Evolutionary conservation across 1,140 invertebrate genomes (phyloP).

Genomic region (Hermetia illucens): DNA sequence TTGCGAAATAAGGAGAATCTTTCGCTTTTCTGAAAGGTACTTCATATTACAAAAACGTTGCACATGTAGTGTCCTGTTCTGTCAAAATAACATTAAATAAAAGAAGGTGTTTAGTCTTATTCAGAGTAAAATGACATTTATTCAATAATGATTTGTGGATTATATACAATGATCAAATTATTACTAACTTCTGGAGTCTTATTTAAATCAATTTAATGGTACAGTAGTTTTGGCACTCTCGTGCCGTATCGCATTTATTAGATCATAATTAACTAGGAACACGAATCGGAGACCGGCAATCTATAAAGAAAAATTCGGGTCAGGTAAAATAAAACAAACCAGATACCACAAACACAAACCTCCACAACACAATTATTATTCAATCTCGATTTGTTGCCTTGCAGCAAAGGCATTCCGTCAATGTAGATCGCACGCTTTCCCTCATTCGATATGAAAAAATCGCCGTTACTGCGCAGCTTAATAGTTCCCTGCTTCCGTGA

Average conservation of each 20-base stretch:
- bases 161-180: no score
- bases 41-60: no score
- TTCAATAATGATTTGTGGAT: no score
- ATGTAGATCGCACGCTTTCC: slow-evolving; percentile 92
- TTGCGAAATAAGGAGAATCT: no score
- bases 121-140: no score
- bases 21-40: no score
- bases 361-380: slow-evolving; percentile 91
- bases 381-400: slow-evolving; percentile 73
- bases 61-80: no score
- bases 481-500: slow-evolving; percentile 80
- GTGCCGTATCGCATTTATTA: slow-evolving; percentile 70
- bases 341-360: slow-evolving; percentile 36
- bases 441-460: slow-evolving; percentile 88
- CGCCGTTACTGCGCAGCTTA: slow-evolving; percentile 77
- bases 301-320: slow-evolving; percentile 34
- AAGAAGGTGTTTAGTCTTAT: no score
- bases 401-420: slow-evolving; percentile 76
- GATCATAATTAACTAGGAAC: slow-evolving; percentile 84
- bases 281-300: slow-evolving; percentile 81
- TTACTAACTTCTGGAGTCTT: no score
- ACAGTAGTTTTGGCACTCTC: slow-evolving; percentile 60
- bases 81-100: no score
- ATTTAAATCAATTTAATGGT: slow-evolving; percentile 17
- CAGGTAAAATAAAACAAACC: slow-evolving; percentile 3